Percentiles rank a stretch among this genome's conserved stretches.
Evolutionary conservation across 2,888 invertebrate species (phyloP).

Genomic region (Caenorhabditis sulstoni): DNA sequence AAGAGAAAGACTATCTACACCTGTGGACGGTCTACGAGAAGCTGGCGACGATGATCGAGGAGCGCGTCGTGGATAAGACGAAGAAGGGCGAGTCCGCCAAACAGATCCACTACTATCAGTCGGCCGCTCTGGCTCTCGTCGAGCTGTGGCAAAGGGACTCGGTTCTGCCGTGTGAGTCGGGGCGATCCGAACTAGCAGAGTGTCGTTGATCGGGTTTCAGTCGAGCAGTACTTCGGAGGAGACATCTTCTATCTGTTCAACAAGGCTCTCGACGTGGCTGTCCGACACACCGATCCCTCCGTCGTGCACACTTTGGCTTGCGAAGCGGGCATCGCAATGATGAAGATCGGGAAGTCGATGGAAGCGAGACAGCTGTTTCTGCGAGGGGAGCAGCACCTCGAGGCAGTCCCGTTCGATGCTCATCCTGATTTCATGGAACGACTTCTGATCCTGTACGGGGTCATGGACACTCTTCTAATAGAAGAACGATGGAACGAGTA

Average conservation of each 20-base stretch:
- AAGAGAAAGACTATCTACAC: slow-evolving; percentile 30
- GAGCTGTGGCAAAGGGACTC: slow-evolving; percentile 32
- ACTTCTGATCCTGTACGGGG: slow-evolving; percentile 30
- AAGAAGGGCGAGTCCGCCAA: slow-evolving; percentile 31
- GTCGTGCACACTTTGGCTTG: slow-evolving; percentile 38
- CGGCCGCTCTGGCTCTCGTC: slow-evolving; percentile 21
- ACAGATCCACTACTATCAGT: slow-evolving; percentile 26
- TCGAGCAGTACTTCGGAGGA: slow-evolving; percentile 34
- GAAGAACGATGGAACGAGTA: slow-evolving; percentile 50
- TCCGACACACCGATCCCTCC: slow-evolving; percentile 36
- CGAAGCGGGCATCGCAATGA: slow-evolving; percentile 35
- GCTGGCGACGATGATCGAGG: slow-evolving; percentile 27
- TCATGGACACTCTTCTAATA: slow-evolving; percentile 37
- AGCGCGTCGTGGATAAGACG: slow-evolving; percentile 12
- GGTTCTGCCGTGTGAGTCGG: slow-evolving; percentile 29
- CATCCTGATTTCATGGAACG: slow-evolving; percentile 38
- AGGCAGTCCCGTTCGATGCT: slow-evolving; percentile 15
- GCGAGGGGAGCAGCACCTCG: slow-evolving; percentile 31
- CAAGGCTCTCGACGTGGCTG: slow-evolving; percentile 33
- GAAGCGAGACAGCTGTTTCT: slow-evolving; percentile 41
- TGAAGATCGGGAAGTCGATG: slow-evolving; percentile 24
- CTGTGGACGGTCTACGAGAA: slow-evolving; percentile 34
- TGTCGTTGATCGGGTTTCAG: slow-evolving; percentile 12
- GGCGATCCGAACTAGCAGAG: background rate
- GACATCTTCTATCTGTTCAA: slow-evolving; percentile 26